A percentile compares a stretch with the other conserved stretches of the same genome.
Conservation (phyloP, 2,888 invertebrate genomes). For the Anthrax anthrax region DNA sequence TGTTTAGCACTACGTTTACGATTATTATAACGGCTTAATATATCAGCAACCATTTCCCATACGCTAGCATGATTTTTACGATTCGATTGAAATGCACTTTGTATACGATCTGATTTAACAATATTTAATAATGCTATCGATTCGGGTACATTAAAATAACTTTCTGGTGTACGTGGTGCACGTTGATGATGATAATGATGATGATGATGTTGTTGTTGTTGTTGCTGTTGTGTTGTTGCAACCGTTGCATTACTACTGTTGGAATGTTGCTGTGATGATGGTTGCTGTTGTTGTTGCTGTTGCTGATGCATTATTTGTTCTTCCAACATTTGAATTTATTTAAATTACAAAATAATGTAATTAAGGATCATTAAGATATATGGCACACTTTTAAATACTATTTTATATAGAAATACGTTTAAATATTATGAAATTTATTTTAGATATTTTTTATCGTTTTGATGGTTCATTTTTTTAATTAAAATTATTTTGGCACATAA, state of each 20-base stretch:
- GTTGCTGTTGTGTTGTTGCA: neutral
- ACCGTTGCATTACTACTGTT: too few species aligned
- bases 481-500: too few species aligned
- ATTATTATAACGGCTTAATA: constrained; percentile 29
- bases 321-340: neutral
- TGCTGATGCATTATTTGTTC: neutral
- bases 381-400: too few species aligned
- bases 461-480: too few species aligned
- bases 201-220: constrained; percentile 18
- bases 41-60: constrained; percentile 34
- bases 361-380: too few species aligned
- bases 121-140: constrained; percentile 32
- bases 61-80: constrained; percentile 34
- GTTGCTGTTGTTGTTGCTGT: neutral
- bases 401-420: too few species aligned
- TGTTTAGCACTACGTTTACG: constrained; percentile 31
- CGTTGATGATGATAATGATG: constrained; percentile 31
- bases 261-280: neutral
- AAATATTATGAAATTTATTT: too few species aligned
- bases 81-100: constrained; percentile 33
- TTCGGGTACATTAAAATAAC: constrained; percentile 33
- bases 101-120: constrained; percentile 32
- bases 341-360: neutral
- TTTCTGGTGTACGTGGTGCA: constrained; percentile 31
- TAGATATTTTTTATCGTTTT: too few species aligned